These are phyloP conservation scores for Dastarcus helophoroides DNA, from an alignment of 2,888 invertebrate genomes.

Conservation along the genomic window DNA sequence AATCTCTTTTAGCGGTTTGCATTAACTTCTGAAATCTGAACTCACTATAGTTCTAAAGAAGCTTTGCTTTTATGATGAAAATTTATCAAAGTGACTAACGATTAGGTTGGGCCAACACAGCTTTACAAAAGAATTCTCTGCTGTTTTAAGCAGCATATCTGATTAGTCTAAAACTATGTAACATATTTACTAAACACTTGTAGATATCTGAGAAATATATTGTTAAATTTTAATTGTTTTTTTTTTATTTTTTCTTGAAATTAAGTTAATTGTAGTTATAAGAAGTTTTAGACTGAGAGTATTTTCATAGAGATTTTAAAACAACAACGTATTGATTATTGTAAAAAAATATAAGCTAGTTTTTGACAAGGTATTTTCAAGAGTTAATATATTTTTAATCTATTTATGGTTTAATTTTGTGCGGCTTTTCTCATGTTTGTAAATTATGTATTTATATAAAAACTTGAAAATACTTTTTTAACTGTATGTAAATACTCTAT, in stretches of 20 bases:
- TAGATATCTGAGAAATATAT: conserved; percentile 36
- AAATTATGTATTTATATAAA: conserved; percentile 7
- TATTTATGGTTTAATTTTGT: background rate
- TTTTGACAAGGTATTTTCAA: no score
- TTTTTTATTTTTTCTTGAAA: conserved; percentile 9
- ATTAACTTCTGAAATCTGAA: no score
- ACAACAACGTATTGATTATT: no score
- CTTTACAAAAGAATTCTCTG: no score
- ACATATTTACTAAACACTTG: conserved; percentile 33
- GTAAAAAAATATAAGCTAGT: no score
- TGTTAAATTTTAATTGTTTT: conserved; percentile 35
- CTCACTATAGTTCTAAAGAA: no score
- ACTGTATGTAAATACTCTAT: conserved; percentile 19
- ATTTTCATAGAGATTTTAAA: conserved; percentile 8
- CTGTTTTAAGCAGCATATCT: no score
- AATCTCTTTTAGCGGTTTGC: no score
- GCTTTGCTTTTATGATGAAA: no score
- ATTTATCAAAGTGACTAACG: no score
- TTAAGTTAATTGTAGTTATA: conserved; percentile 12
- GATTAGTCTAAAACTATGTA: conserved; percentile 32
- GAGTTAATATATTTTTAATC: background rate
- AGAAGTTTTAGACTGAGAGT: conserved; percentile 13
- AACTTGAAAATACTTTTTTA: conserved; percentile 14
- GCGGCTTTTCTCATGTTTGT: background rate
- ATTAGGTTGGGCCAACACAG: no score